Percentiles rank a stretch among this genome's conserved stretches.
phyloP scores from a whole-genome alignment of 2,113 vertebrate genomes.

The Gallinago undulata region DNA sequence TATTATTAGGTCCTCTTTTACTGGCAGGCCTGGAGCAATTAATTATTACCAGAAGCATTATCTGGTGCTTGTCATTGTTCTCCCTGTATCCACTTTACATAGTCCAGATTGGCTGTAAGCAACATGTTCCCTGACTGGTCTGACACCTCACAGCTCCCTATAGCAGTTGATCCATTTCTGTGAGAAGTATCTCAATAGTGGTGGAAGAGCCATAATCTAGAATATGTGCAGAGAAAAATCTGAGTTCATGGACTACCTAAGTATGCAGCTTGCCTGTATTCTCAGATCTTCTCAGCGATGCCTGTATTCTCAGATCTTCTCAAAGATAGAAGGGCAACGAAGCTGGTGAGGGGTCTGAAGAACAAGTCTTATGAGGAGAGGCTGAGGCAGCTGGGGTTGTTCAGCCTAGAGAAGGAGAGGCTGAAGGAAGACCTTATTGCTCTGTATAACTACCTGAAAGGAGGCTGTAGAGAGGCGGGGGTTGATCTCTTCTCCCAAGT shows the following conservation, averaged over 20 bases:
- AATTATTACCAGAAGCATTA: conserved; percentile 39
- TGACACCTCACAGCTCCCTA: neutral
- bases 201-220: neutral
- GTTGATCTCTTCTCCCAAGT: too few species aligned
- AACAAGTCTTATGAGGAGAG: too few species aligned
- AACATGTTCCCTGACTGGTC: neutral
- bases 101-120: neutral
- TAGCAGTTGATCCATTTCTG: neutral
- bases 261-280: neutral
- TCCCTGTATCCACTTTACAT: conserved; percentile 9
- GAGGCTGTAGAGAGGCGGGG: too few species aligned
- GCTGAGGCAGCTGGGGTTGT: too few species aligned
- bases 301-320: too few species aligned
- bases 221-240: neutral
- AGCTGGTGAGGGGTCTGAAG: too few species aligned
- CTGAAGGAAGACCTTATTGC: too few species aligned
- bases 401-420: too few species aligned
- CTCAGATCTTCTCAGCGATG: neutral
- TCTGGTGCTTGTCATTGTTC: conserved; percentile 22
- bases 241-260: neutral
- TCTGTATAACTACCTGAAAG: too few species aligned
- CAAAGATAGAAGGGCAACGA: too few species aligned
- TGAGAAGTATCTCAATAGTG: neutral
- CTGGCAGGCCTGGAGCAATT: conserved; percentile 11
- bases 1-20: conserved; percentile 52